Evolutionary conservation across 2,113 vertebrate genomes (phyloP).

Genomic region (Hepsetus odoe): DNA sequence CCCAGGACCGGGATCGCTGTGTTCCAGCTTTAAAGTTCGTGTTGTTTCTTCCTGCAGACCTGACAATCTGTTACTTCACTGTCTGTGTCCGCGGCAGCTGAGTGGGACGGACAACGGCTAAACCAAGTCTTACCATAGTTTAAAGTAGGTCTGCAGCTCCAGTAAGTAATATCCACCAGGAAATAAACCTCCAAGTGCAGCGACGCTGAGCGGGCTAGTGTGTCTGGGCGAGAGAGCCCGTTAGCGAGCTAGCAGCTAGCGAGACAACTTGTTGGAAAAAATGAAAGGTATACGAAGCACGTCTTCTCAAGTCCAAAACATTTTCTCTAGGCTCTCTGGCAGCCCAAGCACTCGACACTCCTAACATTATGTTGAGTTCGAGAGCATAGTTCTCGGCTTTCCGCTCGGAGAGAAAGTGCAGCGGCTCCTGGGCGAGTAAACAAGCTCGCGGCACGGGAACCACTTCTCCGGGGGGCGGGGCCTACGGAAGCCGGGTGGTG

Average conservation of each 20-base stretch:
- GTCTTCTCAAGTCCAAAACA: not conserved
- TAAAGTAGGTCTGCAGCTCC: not conserved
- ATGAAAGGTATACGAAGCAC: not conserved
- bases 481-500: conserved; percentile 65
- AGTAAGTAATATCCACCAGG: not conserved
- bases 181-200: not conserved
- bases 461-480: conserved; percentile 55
- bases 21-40: too few species aligned
- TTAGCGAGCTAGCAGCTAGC: not conserved
- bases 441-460: conserved; percentile 73
- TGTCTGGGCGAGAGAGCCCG: not conserved
- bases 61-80: too few species aligned
- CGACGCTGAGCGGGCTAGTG: not conserved
- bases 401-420: not conserved
- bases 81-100: too few species aligned
- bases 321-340: not conserved
- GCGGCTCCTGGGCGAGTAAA: conserved; percentile 47
- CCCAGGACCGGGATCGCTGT: too few species aligned
- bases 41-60: too few species aligned
- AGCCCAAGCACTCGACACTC: not conserved
- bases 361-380: not conserved
- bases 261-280: not conserved
- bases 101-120: fast-evolving
- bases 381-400: not conserved
- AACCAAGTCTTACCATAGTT: not conserved